Conservation (phyloP, 2,888 invertebrate genomes). For the Petrophora chlorosata region DNA sequence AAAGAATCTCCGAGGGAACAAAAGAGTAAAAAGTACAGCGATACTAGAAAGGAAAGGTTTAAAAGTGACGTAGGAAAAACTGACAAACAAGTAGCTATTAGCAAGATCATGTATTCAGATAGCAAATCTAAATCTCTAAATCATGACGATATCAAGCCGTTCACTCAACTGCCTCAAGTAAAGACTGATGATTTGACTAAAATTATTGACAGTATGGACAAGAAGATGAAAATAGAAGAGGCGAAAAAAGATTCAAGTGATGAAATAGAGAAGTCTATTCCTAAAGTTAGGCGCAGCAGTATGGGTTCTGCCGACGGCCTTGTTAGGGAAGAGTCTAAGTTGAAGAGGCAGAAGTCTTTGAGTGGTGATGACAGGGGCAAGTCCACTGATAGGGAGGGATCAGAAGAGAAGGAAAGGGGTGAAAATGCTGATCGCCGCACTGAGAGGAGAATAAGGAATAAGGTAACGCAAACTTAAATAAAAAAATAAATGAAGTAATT, state of each 20-base stretch:
- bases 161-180: slow-evolving; percentile 78
- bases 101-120: slow-evolving; percentile 67
- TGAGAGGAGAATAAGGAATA: slow-evolving; percentile 86
- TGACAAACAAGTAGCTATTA: slow-evolving; percentile 69
- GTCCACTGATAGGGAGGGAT: slow-evolving; percentile 80
- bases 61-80: slow-evolving; percentile 63
- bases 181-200: slow-evolving; percentile 77
- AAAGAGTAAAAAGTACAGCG: slow-evolving; percentile 79
- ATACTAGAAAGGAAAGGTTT: slow-evolving; percentile 74
- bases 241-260: slow-evolving; percentile 65
- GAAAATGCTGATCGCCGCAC: slow-evolving; percentile 80
- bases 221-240: slow-evolving; percentile 64
- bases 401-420: slow-evolving; percentile 77
- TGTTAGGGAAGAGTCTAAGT: slow-evolving; percentile 60
- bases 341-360: slow-evolving; percentile 82
- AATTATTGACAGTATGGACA: slow-evolving; percentile 75
- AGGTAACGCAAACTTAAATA: no score
- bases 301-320: slow-evolving; percentile 64
- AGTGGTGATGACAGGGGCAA: slow-evolving; percentile 78
- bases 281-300: slow-evolving; percentile 67
- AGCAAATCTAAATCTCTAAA: slow-evolving; percentile 61
- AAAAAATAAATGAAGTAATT: no score
- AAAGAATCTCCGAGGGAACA: slow-evolving; percentile 75
- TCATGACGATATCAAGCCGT: slow-evolving; percentile 78
- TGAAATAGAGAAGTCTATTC: slow-evolving; percentile 54